Base-by-base conservation (phyloP, 2,113 vertebrate species). In the Ptychochromis oligacanthus region DNA sequence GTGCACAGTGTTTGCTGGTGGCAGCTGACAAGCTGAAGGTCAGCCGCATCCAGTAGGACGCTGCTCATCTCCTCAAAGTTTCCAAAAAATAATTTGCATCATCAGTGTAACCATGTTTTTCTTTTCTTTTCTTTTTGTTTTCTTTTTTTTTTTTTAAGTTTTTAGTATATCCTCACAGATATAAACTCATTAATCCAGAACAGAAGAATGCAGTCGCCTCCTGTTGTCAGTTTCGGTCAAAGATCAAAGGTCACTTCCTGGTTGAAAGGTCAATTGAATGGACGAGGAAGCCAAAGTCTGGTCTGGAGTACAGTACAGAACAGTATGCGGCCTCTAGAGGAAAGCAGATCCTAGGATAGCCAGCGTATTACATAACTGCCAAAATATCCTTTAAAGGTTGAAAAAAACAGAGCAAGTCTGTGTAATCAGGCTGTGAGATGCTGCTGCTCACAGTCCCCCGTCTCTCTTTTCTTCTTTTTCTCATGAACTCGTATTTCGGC, bases 221-320 rank as follows among this genome's bases (percentile, higher is more conserved):
- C 82, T 31, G 75, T 6, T 60, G 81, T 57, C 75, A 79, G 80
- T 72, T 80, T 87, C 70, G 43, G 77, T 85, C 84, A 90, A 75
- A 90, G 86, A 46, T 92, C 75, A 94, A 94, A 94, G 92, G 93
- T 94, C 93, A 93, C 93, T 95, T 95, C 90, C 92, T 92, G 91
- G 92, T 91, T 87, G 78, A 93, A 90, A 82, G 81, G 81, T 88
- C 75, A 79, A 88, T 80, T 91, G 84, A 92, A 88, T 93, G 82
- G 86, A 89, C 11, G 46, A 55, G 72, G 62, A 75, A 89, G 80
- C 80, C 92, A 88, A 88, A 89, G 91, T 85, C 87, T 90, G 81
- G 78, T 91, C 82, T 86, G 88, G 49, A 65, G 54, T 61, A 72
- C 83, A 82, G 79, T 52, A 49, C 76, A 86, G 83, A 87, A 65